Evolutionary conservation across 2,888 invertebrate genomes (phyloP).

Genomic region (Epistrophe eligans): DNA sequence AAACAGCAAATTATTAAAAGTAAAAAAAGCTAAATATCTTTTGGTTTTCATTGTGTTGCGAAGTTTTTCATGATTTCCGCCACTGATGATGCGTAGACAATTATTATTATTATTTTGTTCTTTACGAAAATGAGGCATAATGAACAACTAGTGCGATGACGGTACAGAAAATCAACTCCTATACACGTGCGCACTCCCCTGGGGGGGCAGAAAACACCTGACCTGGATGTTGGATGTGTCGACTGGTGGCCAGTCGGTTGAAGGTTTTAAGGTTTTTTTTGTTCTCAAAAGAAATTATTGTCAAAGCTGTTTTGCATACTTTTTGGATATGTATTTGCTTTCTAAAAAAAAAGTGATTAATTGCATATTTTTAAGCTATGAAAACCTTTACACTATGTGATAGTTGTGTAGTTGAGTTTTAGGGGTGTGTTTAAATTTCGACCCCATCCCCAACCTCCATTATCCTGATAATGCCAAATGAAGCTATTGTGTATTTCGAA

Average conservation of each 20-base stretch:
- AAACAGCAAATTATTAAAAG: slow-evolving; percentile 18
- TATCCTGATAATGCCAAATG: slow-evolving; percentile 35
- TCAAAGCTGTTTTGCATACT: slow-evolving; percentile 45
- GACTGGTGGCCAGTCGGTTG: slow-evolving; percentile 19
- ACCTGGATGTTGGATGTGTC: not conserved
- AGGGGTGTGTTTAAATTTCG: slow-evolving; percentile 69
- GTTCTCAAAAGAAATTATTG: slow-evolving; percentile 24
- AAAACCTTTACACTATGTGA: not conserved
- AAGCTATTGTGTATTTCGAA: slow-evolving; percentile 22
- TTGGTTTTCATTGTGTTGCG: slow-evolving; percentile 24
- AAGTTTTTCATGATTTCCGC: slow-evolving; percentile 33
- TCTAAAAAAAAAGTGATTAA: slow-evolving; percentile 55
- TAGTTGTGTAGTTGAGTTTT: slow-evolving; percentile 15
- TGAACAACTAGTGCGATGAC: slow-evolving; percentile 10
- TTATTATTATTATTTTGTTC: slow-evolving; percentile 47
- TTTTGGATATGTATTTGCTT: not conserved
- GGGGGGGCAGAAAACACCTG: not conserved
- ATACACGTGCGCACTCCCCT: not conserved
- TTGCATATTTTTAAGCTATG: slow-evolving; percentile 60
- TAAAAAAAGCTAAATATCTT: slow-evolving; percentile 14
- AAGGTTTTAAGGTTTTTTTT: slow-evolving; percentile 24
- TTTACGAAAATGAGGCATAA: slow-evolving; percentile 47
- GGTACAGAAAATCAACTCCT: not conserved
- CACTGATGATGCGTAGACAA: slow-evolving; percentile 66
- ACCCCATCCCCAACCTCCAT: slow-evolving; percentile 11